phyloP scores from a whole-genome alignment of 2,888 invertebrate genomes.

The Drosophila mimica region DNA sequence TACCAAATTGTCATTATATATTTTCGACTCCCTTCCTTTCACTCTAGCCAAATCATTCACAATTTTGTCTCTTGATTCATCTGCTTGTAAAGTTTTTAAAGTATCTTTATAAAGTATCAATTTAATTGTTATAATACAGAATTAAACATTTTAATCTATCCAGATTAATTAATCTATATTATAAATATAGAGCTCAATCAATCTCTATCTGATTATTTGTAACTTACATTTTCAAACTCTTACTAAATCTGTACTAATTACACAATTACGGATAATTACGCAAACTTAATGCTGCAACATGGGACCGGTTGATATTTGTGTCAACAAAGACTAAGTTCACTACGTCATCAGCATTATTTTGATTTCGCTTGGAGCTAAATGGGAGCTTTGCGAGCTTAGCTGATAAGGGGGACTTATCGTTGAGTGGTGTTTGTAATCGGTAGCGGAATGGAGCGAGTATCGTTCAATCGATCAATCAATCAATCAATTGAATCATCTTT shows the following conservation, averaged over 20 bases:
- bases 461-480: constrained; percentile 69
- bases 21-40: too few relatives aligned
- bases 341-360: constrained; percentile 5
- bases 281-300: not conserved
- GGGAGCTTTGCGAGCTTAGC: not conserved
- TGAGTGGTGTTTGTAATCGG: not conserved
- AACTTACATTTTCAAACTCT: not conserved
- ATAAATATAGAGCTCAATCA: not conserved
- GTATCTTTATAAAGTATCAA: not conserved
- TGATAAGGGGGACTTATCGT: constrained; percentile 30
- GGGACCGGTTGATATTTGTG: not conserved
- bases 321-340: not conserved
- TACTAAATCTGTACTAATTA: not conserved
- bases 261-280: not conserved
- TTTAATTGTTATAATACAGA: too few relatives aligned
- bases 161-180: not conserved
- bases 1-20: not conserved
- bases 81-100: too few relatives aligned
- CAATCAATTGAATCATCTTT: constrained; percentile 76
- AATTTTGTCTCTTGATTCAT: not conserved
- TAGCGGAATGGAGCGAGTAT: constrained; percentile 2
- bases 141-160: too few relatives aligned
- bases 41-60: not conserved
- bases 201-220: not conserved
- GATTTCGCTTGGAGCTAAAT: not conserved